Evolutionary conservation across 2,888 invertebrate species (phyloP).

Genomic region (Thumatha senex): DNA sequence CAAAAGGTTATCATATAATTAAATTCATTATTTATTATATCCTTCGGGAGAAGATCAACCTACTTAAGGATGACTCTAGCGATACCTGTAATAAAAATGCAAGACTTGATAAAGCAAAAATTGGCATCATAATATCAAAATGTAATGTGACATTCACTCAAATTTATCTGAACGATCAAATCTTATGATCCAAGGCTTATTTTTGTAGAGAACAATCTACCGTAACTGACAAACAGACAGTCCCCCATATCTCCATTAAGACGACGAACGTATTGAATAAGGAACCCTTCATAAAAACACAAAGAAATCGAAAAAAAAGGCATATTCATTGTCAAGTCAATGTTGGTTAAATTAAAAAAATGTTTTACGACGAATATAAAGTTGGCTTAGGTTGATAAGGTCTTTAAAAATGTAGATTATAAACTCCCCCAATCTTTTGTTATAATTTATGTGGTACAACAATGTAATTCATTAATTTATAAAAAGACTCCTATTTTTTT

Average conservation of each 20-base stretch:
- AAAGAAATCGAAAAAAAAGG: slow-evolving; percentile 40
- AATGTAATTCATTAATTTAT: slow-evolving; percentile 18
- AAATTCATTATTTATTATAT: no score
- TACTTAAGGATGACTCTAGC: no score
- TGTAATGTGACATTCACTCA: no score
- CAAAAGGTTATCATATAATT: no score
- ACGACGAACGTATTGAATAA: slow-evolving; percentile 17
- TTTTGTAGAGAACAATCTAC: slow-evolving; percentile 19
- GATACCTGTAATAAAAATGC: no score
- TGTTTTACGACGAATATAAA: slow-evolving; percentile 44
- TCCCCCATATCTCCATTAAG: slow-evolving; percentile 17
- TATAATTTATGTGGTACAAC: slow-evolving; percentile 1
- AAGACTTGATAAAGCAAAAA: no score
- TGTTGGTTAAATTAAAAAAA: slow-evolving; percentile 45
- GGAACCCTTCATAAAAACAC: slow-evolving; percentile 27
- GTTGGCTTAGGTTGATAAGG: slow-evolving; percentile 52
- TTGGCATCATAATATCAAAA: background rate
- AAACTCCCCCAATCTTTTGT: slow-evolving; percentile 21
- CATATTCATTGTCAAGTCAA: slow-evolving; percentile 45
- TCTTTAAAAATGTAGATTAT: slow-evolving; percentile 37
- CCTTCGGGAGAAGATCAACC: no score
- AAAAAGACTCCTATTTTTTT: slow-evolving; percentile 2
- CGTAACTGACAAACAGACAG: slow-evolving; percentile 19
- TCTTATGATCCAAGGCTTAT: background rate
- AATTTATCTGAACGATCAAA: background rate